A percentile compares a stretch with the other conserved stretches of the same genome.
Evolutionary conservation across 2,113 vertebrate genomes (phyloP).

Genomic region (Pangasianodon gigas): DNA sequence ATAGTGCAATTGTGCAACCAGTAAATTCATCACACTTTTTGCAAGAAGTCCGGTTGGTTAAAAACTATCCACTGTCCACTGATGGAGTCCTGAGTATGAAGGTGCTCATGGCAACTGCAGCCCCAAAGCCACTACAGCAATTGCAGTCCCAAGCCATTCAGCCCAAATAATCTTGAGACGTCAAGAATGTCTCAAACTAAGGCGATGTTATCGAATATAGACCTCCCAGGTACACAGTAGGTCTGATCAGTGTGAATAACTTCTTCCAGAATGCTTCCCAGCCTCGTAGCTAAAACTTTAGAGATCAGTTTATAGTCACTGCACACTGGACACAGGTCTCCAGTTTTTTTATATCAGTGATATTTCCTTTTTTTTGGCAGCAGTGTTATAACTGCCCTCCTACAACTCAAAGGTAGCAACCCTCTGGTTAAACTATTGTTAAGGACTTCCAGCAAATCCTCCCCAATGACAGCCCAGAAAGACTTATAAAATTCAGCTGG

Average conservation of each 20-base stretch:
- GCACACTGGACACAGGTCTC: neutral
- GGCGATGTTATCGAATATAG: neutral
- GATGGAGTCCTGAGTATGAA: too few relatives aligned
- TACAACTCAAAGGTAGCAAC: neutral
- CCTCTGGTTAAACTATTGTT: neutral
- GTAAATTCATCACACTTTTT: too few relatives aligned
- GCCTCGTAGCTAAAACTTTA: neutral
- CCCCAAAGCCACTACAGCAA: too few relatives aligned
- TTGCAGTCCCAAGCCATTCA: too few relatives aligned
- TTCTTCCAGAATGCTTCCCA: neutral
- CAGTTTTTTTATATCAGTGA: neutral
- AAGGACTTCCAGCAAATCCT: neutral
- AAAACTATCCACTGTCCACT: too few relatives aligned
- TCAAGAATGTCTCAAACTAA: neutral
- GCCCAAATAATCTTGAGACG: neutral
- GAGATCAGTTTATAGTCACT: constrained; percentile 1
- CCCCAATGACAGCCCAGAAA: neutral
- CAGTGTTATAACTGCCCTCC: neutral
- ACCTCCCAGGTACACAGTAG: neutral
- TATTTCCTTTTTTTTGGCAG: neutral
- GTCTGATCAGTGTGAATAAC: neutral
- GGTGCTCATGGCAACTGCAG: too few relatives aligned
- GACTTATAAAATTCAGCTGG: constrained; percentile 10
- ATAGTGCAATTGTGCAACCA: too few relatives aligned
- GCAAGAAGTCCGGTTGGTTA: too few relatives aligned